Evolutionary conservation across 35 echinoderm and acorn worm genomes (phyloP).

Genomic region (Diadema setosum): DNA sequence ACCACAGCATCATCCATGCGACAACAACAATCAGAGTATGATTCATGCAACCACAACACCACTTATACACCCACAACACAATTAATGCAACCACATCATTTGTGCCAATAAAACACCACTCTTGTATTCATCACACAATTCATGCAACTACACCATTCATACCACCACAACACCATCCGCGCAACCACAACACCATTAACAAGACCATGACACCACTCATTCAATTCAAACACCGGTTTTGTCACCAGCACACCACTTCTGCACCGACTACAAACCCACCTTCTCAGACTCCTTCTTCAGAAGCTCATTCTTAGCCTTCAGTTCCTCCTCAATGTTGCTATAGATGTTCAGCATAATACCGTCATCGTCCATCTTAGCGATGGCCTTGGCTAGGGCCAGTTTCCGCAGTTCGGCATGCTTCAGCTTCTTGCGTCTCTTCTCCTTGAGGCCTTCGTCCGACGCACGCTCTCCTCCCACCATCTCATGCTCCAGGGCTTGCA

Average conservation of each 20-base stretch:
- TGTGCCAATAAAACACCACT: too few species aligned
- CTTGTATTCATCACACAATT: too few species aligned
- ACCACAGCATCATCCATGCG: too few species aligned
- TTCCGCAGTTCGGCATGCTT: conserved; percentile 97
- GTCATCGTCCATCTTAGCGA: conserved; percentile 99
- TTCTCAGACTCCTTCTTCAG: conserved; percentile 90
- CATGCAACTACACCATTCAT: too few species aligned
- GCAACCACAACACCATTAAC: too few species aligned
- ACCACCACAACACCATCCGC: too few species aligned
- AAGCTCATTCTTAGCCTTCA: conserved; percentile 89
- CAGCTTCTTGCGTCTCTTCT: conserved; percentile 91
- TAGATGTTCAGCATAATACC: conserved; percentile 99
- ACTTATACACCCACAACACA: too few species aligned
- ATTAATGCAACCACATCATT: too few species aligned
- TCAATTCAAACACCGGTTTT: too few species aligned
- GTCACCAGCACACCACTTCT: neutral
- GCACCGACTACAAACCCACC: conserved; percentile 1
- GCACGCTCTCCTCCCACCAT: conserved; percentile 90
- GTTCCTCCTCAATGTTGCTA: conserved; percentile 94
- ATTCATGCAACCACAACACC: too few species aligned
- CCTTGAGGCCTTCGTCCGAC: conserved; percentile 79
- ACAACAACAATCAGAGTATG: too few species aligned
- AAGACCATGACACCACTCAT: too few species aligned
- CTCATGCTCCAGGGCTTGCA: conserved; percentile 86
- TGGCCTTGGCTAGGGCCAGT: conserved; percentile 93